A percentile compares a stretch with the other conserved stretches of the same genome.
Evolutionary conservation across 2,888 invertebrate genomes (phyloP).

Genomic region (Melanostoma mellinum): DNA sequence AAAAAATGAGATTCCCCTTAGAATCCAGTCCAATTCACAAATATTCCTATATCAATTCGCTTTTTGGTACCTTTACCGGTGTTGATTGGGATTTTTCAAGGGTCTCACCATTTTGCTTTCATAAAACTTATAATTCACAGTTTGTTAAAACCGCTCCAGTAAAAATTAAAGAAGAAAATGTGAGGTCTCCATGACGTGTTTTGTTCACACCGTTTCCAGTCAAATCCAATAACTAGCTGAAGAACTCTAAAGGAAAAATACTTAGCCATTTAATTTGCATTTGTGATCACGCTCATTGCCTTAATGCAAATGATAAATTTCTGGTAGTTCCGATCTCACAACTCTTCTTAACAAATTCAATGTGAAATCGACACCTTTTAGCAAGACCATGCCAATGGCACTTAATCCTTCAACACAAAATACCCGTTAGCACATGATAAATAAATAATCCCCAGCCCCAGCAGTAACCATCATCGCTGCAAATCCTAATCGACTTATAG

Average conservation of each 20-base stretch:
- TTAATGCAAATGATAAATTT: constrained; percentile 15
- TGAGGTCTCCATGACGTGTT: no score
- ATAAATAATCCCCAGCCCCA: constrained; percentile 49
- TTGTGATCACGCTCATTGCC: constrained; percentile 56
- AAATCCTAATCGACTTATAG: constrained; percentile 59
- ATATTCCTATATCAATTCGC: no score
- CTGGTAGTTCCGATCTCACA: constrained; percentile 41
- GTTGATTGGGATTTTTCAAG: no score
- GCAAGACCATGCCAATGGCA: constrained; percentile 54
- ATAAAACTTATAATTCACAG: no score
- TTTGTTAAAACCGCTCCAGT: no score
- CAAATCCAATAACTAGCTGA: no score
- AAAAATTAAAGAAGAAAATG: no score
- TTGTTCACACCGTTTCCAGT: no score
- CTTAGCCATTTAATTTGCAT: constrained; percentile 50
- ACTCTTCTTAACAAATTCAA: constrained; percentile 40
- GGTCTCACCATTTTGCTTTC: no score
- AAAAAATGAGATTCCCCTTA: no score
- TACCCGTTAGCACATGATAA: constrained; percentile 49
- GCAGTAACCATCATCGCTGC: constrained; percentile 50
- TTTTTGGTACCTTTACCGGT: no score
- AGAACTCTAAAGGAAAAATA: neutral
- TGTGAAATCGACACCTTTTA: constrained; percentile 56
- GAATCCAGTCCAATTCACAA: no score
- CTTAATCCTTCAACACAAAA: constrained; percentile 63